A percentile compares a stretch with the other conserved stretches of the same genome.
These are phyloP conservation scores for Platycheirus rosarum DNA, from an alignment of 2,888 invertebrate genomes.

Conservation along the genomic window DNA sequence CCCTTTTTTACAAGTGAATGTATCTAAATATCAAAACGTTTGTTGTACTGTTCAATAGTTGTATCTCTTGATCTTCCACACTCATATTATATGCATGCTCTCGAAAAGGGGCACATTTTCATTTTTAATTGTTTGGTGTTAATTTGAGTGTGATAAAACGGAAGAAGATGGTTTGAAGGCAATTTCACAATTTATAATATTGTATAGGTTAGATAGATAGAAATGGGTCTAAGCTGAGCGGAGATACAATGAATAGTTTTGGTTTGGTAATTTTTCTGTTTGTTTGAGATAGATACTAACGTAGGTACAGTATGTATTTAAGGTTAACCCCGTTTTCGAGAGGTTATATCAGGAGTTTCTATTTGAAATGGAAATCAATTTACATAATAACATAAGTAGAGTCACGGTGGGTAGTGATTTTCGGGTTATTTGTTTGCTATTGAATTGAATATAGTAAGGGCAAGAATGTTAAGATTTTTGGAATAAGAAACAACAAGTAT, in stretches of 20 bases:
- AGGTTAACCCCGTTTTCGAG: constrained; percentile 49
- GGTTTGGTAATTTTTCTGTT: too few species aligned
- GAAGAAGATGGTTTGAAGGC: constrained; percentile 48
- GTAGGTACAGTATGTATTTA: neutral
- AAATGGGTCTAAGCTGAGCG: neutral
- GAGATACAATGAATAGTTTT: too few species aligned
- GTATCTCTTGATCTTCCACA: neutral
- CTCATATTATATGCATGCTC: neutral
- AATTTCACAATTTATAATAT: constrained; percentile 61
- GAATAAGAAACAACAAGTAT: too few species aligned
- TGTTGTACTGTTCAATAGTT: constrained; percentile 3
- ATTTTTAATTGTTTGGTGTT: constrained; percentile 69
- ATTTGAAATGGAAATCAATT: constrained; percentile 53
- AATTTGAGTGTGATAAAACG: constrained; percentile 69
- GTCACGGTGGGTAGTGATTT: neutral
- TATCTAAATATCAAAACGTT: constrained; percentile 20
- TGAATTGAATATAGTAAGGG: neutral
- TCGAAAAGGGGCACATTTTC: constrained; percentile 56
- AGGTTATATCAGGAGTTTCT: constrained; percentile 41
- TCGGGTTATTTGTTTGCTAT: constrained; percentile 7
- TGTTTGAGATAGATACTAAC: too few species aligned
- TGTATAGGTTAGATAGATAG: constrained; percentile 5
- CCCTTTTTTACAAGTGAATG: constrained; percentile 46
- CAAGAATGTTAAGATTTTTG: neutral
- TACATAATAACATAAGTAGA: constrained; percentile 23